phyloP scores from a whole-genome alignment of 2,113 vertebrate species.

The Poeciliopsis prolifica region DNA sequence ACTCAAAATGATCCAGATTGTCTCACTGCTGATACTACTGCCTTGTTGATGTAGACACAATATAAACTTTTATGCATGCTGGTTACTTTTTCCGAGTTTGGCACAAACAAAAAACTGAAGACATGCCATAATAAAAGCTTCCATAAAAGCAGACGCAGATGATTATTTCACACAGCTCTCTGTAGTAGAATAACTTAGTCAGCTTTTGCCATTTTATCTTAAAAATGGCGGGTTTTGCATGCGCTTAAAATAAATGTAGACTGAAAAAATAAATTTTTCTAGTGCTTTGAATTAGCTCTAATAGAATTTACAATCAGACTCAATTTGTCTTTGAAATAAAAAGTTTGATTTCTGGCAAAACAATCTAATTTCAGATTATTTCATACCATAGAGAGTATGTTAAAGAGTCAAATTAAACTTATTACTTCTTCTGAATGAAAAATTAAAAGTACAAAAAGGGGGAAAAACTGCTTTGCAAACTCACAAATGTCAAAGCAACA shows the following conservation, averaged over 20 bases:
- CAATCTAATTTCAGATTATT: background rate
- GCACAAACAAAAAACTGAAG: slow-evolving; percentile 18
- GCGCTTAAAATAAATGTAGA: slow-evolving; percentile 25
- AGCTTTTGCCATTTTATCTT: slow-evolving; percentile 33
- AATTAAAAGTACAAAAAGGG: slow-evolving; percentile 13
- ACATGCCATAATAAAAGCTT: slow-evolving; percentile 19
- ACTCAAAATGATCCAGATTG: slow-evolving; percentile 55
- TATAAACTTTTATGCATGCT: slow-evolving; percentile 68
- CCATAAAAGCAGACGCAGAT: slow-evolving; percentile 27
- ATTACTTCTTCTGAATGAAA: slow-evolving; percentile 28
- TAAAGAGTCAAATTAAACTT: slow-evolving; percentile 31
- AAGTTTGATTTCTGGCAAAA: background rate
- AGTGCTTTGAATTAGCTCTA: slow-evolving; percentile 13
- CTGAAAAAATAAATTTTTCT: background rate
- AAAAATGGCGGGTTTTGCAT: slow-evolving; percentile 42
- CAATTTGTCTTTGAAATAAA: slow-evolving; percentile 1
- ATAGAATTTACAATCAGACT: slow-evolving; percentile 25
- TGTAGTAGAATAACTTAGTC: slow-evolving; percentile 41
- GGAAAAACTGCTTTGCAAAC: slow-evolving; percentile 34
- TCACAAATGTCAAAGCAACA: slow-evolving; percentile 9
- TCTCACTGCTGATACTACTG: slow-evolving; percentile 71
- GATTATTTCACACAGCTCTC: slow-evolving; percentile 38
- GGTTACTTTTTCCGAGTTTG: slow-evolving; percentile 45
- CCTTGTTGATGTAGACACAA: slow-evolving; percentile 67
- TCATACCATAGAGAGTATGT: background rate